A percentile compares a stretch with the other conserved stretches of the same genome.
These are phyloP conservation scores for Agonopterix alstromeriana DNA, from an alignment of 2,888 invertebrate species.

Conservation along the genomic window DNA sequence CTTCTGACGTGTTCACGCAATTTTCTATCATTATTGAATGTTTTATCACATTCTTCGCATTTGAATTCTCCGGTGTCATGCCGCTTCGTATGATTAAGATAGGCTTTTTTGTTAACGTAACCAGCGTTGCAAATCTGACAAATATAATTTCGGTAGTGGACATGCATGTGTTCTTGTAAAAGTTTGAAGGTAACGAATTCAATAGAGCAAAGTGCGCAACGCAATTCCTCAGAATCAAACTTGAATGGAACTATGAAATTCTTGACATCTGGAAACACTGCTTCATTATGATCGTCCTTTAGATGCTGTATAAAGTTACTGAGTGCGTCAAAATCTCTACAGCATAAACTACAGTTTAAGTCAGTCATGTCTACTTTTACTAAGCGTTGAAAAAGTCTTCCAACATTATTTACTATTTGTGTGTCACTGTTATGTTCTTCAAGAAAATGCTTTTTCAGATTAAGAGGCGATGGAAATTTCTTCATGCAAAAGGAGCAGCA, in stretches of 20 bases:
- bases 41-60: conserved; percentile 40
- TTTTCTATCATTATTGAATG: conserved; percentile 23
- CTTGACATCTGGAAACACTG: conserved; percentile 31
- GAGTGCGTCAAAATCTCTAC: conserved; percentile 24
- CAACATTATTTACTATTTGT: conserved; percentile 25
- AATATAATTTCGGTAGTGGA: conserved; percentile 42
- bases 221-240: conserved; percentile 38
- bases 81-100: conserved; percentile 27
- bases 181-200: conserved; percentile 40
- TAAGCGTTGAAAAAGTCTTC: conserved; percentile 27
- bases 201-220: conserved; percentile 36
- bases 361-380: conserved; percentile 45
- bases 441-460: conserved; percentile 38
- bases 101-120: conserved; percentile 32
- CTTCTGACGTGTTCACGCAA: conserved; percentile 20
- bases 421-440: conserved; percentile 36
- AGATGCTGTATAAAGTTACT: conserved; percentile 33
- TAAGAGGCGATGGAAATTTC: conserved; percentile 27
- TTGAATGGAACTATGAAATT: conserved; percentile 49
- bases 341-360: conserved; percentile 37
- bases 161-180: conserved; percentile 51
- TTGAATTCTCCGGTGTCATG: conserved; percentile 38
- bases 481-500: conserved; percentile 36
- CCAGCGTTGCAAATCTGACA: conserved; percentile 39
- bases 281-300: conserved; percentile 23